Percentiles rank a stretch among this genome's conserved stretches.
phyloP scores from a whole-genome alignment of 2,113 vertebrate species.

The Menura novaehollandiae region DNA sequence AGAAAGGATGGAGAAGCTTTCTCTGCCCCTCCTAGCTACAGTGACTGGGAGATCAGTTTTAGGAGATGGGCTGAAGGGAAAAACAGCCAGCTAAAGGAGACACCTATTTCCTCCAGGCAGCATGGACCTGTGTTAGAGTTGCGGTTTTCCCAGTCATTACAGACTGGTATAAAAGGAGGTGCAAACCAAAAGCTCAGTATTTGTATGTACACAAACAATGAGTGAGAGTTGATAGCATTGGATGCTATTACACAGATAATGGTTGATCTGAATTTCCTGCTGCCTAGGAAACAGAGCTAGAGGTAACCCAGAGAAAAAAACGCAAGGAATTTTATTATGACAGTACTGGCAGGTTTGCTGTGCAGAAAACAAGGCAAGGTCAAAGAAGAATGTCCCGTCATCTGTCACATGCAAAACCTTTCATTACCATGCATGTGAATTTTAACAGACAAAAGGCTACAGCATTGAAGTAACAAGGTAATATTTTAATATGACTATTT shows the following conservation, averaged over 20 bases:
- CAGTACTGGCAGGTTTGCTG: not conserved
- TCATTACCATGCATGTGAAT: not conserved
- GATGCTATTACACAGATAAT: not conserved
- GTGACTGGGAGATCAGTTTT: not conserved
- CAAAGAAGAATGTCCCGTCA: not conserved
- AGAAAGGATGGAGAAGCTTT: not conserved
- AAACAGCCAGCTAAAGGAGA: not conserved
- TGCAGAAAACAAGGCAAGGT: not conserved
- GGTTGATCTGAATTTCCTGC: not conserved
- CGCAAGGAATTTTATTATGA: not conserved
- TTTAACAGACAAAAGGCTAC: not conserved
- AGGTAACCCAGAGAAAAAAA: not conserved
- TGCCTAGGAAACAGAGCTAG: not conserved
- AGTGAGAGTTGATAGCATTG: not conserved
- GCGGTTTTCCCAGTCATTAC: not conserved
- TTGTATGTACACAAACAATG: not conserved
- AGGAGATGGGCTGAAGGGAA: rapidly evolving
- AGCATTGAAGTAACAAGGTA: not conserved
- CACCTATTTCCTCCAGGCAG: not conserved
- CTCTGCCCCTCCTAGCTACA: not conserved
- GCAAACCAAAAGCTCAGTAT: not conserved
- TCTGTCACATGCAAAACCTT: not conserved
- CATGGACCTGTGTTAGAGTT: not conserved
- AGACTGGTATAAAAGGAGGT: not conserved
- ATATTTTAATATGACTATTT: not conserved